Conservation (phyloP, 2,797 vertebrate genomes). For the Hypotaenidia okinawae region DNA sequence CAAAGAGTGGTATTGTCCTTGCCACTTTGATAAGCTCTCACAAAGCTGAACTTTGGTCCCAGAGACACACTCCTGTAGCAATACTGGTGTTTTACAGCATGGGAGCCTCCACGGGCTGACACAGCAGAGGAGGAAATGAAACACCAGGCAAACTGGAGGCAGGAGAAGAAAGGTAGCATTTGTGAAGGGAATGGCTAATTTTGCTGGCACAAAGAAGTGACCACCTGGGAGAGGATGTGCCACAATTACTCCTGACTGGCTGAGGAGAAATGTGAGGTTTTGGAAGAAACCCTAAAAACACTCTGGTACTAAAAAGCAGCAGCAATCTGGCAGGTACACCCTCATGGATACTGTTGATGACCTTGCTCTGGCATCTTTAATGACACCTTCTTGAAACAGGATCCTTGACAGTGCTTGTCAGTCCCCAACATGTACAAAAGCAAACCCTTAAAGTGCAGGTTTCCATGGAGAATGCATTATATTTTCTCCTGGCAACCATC, state of each 20-base stretch:
- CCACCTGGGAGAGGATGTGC: neutral
- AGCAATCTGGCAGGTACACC: neutral
- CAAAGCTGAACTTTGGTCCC: neutral
- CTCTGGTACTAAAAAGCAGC: neutral
- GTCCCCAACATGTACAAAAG: neutral
- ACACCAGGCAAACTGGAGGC: neutral
- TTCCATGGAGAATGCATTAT: conserved; percentile 27
- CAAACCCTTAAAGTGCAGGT: neutral
- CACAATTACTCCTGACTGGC: neutral
- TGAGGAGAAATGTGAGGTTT: neutral
- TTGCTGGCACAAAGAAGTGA: neutral
- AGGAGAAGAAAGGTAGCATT: neutral
- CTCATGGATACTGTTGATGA: neutral
- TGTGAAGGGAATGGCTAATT: neutral
- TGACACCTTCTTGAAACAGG: neutral
- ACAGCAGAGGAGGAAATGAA: neutral
- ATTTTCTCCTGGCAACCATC: neutral
- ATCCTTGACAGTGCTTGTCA: neutral
- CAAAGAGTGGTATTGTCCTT: neutral
- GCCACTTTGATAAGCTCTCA: neutral
- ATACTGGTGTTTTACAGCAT: neutral
- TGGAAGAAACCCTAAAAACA: neutral
- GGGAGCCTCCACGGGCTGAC: neutral
- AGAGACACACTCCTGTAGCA: neutral
- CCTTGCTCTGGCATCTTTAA: neutral